Conservation (phyloP, 1,140 invertebrate species). For the Liolophura sinensis region DNA sequence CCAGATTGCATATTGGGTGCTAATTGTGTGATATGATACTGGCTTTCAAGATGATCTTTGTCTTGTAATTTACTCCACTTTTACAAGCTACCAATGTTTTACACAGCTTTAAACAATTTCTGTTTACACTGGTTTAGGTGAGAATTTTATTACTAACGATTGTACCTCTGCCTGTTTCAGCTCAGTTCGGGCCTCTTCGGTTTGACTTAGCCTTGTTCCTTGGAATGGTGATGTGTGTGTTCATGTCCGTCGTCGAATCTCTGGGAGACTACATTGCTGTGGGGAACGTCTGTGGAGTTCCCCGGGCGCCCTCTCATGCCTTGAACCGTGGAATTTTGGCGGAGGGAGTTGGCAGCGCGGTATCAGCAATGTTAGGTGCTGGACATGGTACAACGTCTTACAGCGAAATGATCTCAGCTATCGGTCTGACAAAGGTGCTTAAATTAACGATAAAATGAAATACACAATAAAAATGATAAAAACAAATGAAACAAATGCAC, state of each 20-base stretch:
- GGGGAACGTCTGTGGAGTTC: not conserved
- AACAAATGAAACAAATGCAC: not conserved
- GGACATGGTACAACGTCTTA: constrained; percentile 83
- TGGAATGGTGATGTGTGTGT: not conserved
- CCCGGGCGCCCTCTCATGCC: not conserved
- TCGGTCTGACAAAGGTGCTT: constrained; percentile 64
- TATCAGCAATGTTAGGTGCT: constrained; percentile 79
- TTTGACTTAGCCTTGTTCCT: not conserved
- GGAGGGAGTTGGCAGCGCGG: constrained; percentile 77
- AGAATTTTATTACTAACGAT: no score
- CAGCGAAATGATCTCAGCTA: constrained; percentile 81
- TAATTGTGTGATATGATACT: no score
- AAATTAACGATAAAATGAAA: constrained; percentile 16
- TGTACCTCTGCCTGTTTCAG: not conserved
- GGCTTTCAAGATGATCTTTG: no score
- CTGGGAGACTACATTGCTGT: not conserved
- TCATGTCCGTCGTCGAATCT: not conserved
- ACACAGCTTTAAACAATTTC: no score
- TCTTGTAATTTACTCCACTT: no score
- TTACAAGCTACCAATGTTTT: no score
- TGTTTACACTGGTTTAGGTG: no score
- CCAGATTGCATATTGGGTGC: no score
- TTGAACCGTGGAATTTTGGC: constrained; percentile 65
- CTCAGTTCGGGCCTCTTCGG: not conserved
- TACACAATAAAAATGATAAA: not conserved